Conservation (phyloP, 1,140 invertebrate species). For the Papilio dardanus region DNA sequence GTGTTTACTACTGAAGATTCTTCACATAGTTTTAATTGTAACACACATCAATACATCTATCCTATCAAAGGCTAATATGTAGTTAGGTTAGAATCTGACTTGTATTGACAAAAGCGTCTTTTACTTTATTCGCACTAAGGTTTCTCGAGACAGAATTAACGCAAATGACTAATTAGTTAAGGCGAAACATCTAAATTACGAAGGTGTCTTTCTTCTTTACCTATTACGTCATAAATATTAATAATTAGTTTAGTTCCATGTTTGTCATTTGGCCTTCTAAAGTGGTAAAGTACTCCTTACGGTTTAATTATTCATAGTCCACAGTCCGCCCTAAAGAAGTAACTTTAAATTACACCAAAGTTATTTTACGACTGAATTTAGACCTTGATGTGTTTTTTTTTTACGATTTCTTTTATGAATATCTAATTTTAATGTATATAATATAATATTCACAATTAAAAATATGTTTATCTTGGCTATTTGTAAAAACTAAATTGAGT, state of each 20-base stretch:
- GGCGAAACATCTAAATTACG: background rate
- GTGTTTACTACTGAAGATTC: no score
- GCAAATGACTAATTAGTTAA: no score
- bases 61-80: background rate
- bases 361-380: slow-evolving; percentile 4
- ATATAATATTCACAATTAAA: background rate
- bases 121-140: background rate
- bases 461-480: no score
- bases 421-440: background rate
- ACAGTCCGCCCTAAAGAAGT: background rate
- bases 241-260: slow-evolving; percentile 5
- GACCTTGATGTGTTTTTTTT: background rate
- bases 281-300: slow-evolving; percentile 10
- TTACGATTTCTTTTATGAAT: background rate
- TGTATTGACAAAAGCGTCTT: background rate
- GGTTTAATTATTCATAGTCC: slow-evolving; percentile 20
- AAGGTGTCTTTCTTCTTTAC: background rate
- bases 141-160: no score
- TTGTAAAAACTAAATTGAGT: no score
- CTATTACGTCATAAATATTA: background rate
- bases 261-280: slow-evolving; percentile 3
- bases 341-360: slow-evolving; percentile 6
- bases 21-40: background rate
- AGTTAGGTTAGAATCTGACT: background rate
- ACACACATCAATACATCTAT: background rate